These are phyloP conservation scores for Fundulus diaphanus DNA, from an alignment of 2,797 vertebrate genomes.

Conservation along the genomic window DNA sequence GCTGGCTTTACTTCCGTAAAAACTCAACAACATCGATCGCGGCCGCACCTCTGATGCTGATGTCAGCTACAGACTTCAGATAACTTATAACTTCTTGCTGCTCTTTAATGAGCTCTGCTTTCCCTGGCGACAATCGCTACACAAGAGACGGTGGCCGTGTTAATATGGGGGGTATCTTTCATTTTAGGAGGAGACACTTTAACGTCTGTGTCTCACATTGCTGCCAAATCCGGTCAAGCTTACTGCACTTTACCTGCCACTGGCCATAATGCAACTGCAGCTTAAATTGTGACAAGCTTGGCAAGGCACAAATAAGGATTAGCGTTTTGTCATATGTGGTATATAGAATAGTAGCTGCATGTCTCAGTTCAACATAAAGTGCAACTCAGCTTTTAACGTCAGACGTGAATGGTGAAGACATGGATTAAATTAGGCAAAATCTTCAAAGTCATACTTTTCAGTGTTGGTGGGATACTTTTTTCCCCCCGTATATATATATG, in stretches of 20 bases:
- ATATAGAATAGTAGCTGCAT: slow-evolving; percentile 70
- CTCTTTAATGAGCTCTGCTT: slow-evolving; percentile 11
- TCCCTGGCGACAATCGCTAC: slow-evolving; percentile 17
- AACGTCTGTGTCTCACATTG: slow-evolving; percentile 53
- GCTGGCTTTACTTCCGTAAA: slow-evolving; percentile 9
- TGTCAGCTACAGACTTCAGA: slow-evolving; percentile 6
- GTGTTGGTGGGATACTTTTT: slow-evolving; percentile 31
- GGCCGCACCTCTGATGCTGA: neutral
- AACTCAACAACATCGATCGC: slow-evolving; percentile 10
- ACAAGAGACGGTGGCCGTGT: slow-evolving; percentile 39
- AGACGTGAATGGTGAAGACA: slow-evolving; percentile 53
- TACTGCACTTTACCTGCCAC: slow-evolving; percentile 80
- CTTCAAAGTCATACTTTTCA: slow-evolving; percentile 67
- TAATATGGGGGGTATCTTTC: slow-evolving; percentile 32
- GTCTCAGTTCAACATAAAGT: slow-evolving; percentile 68
- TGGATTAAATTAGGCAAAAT: slow-evolving; percentile 71
- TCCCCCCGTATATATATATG: slow-evolving; percentile 20
- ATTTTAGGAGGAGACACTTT: slow-evolving; percentile 50
- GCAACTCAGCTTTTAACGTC: slow-evolving; percentile 74
- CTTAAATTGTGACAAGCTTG: slow-evolving; percentile 73
- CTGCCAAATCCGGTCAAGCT: slow-evolving; percentile 78
- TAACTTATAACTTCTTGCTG: slow-evolving; percentile 21
- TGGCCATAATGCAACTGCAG: slow-evolving; percentile 70
- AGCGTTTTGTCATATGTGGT: slow-evolving; percentile 71
- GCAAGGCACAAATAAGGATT: slow-evolving; percentile 79